Percentiles rank a stretch among this genome's conserved stretches.
phyloP scores from a whole-genome alignment of 2,797 vertebrate species.

The Okamejei kenojei region DNA sequence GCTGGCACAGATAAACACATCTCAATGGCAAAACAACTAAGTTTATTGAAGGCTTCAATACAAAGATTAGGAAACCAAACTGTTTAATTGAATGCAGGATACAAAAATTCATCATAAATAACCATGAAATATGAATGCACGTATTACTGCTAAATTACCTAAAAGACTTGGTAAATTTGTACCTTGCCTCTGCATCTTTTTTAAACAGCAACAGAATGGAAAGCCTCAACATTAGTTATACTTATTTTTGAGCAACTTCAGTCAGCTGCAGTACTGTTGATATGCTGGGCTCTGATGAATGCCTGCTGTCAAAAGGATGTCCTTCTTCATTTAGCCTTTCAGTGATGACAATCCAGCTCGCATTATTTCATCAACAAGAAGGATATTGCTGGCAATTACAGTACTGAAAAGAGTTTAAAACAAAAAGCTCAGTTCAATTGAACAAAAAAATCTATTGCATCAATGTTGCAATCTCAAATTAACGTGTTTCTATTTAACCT shows the following conservation, averaged over 20 bases:
- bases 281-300: neutral
- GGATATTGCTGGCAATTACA: slow-evolving; percentile 91
- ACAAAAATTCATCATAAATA: slow-evolving; percentile 51
- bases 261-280: neutral
- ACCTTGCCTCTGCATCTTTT: slow-evolving; percentile 40
- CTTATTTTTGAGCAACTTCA: slow-evolving; percentile 40
- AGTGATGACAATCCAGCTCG: slow-evolving; percentile 94
- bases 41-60: slow-evolving; percentile 70
- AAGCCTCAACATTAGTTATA: slow-evolving; percentile 4
- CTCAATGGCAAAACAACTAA: slow-evolving; percentile 50
- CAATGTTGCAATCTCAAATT: no score
- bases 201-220: neutral
- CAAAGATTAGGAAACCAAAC: slow-evolving; percentile 56
- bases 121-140: slow-evolving; percentile 54
- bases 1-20: neutral
- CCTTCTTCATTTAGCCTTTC: slow-evolving; percentile 67
- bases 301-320: neutral
- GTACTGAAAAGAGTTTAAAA: slow-evolving; percentile 61
- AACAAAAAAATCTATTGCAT: neutral
- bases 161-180: slow-evolving; percentile 46
- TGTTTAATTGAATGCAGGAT: slow-evolving; percentile 59
- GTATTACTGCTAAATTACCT: slow-evolving; percentile 41
- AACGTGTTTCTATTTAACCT: neutral
- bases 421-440: neutral
- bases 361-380: slow-evolving; percentile 97